Evolutionary conservation across 2,888 invertebrate species (phyloP).

Genomic region (Drosophila affinis): DNA sequence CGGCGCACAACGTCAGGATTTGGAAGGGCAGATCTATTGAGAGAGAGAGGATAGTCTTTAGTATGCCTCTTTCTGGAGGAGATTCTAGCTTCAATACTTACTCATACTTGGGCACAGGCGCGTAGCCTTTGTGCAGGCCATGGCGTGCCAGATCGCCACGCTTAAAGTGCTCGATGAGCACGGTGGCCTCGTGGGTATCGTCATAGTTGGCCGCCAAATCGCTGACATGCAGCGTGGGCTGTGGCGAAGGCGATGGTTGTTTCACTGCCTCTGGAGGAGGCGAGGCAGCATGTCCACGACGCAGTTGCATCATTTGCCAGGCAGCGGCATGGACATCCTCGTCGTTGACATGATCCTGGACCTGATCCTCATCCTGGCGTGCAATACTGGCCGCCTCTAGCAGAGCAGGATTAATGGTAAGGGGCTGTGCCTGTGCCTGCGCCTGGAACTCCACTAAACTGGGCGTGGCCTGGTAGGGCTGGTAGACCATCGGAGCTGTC

Average conservation of each 20-base stretch:
- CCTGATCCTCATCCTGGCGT: conserved; percentile 65
- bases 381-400: conserved; percentile 83
- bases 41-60: background rate
- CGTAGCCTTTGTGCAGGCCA: conserved; percentile 79
- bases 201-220: conserved; percentile 75
- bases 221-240: conserved; percentile 61
- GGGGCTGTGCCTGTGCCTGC: conserved; percentile 47
- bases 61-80: background rate
- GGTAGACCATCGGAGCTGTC: conserved; percentile 36
- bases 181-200: conserved; percentile 73
- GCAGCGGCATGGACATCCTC: conserved; percentile 74
- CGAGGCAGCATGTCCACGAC: conserved; percentile 57
- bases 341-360: conserved; percentile 51
- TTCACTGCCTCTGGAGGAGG: conserved; percentile 50
- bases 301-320: conserved; percentile 74
- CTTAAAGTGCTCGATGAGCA: conserved; percentile 80
- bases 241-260: conserved; percentile 38
- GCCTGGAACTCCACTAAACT: conserved; percentile 51
- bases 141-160: conserved; percentile 77
- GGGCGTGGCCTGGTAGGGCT: conserved; percentile 43
- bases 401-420: conserved; percentile 83
- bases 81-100: conserved; percentile 61
- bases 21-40: conserved; percentile 76
- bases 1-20: conserved; percentile 85
- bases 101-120: conserved; percentile 83